Evolutionary conservation across 2,797 vertebrate genomes (phyloP).

Genomic region (Melopsittacus undulatus): DNA sequence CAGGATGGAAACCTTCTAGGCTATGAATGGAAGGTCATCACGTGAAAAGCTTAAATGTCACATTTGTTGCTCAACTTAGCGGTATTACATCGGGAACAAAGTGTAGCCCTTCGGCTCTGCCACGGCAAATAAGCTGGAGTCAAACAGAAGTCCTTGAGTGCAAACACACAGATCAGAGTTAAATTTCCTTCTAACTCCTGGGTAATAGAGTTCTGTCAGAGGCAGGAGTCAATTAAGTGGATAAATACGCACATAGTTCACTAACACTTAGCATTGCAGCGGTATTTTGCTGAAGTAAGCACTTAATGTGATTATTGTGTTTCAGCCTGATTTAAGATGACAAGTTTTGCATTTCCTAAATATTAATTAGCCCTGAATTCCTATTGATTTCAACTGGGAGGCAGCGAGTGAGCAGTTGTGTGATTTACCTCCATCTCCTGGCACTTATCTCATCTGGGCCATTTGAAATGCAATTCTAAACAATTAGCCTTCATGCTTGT

Average conservation of each 20-base stretch:
- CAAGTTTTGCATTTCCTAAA: constrained; percentile 73
- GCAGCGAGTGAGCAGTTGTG: constrained; percentile 61
- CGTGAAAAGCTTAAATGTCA: neutral
- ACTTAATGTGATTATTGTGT: constrained; percentile 73
- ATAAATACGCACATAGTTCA: constrained; percentile 65
- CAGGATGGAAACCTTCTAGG: neutral
- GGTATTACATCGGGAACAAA: neutral
- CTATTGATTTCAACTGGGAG: constrained; percentile 56
- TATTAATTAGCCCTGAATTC: constrained; percentile 75
- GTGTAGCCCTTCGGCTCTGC: neutral
- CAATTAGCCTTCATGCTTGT: constrained; percentile 69
- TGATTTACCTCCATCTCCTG: constrained; percentile 70
- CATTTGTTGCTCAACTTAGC: neutral
- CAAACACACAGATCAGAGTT: constrained; percentile 63
- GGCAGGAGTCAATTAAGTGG: constrained; percentile 74
- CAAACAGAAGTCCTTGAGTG: constrained; percentile 58
- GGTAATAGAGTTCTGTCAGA: constrained; percentile 68
- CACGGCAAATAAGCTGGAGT: constrained; percentile 35
- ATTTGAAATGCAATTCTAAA: constrained; percentile 46
- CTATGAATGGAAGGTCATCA: neutral
- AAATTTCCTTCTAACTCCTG: constrained; percentile 67
- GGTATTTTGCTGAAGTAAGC: constrained; percentile 73
- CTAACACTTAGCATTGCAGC: constrained; percentile 48
- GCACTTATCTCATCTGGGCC: constrained; percentile 62
- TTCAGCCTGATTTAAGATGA: constrained; percentile 79